Evolutionary conservation across 2,113 vertebrate species (phyloP), one percentile per base, ranked within the genome.

Genomic region (Cettia cetti): DNA sequence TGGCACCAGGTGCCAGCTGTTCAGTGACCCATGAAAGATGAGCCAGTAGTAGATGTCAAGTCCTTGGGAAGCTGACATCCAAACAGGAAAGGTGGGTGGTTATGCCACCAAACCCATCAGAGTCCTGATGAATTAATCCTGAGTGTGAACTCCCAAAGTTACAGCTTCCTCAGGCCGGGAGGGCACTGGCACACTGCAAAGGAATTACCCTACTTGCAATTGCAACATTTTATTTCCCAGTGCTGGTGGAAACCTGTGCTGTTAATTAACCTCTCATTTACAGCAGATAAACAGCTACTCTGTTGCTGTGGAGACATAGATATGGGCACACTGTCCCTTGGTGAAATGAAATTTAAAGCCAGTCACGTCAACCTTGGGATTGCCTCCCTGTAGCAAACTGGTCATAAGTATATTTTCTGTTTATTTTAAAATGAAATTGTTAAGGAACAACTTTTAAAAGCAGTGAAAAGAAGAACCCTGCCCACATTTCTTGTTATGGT

Each of bases 241-340:
- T 3, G 33, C 47, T 56, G 20, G 7, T 54, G 53, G 33, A 54
- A 91, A 91, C 11, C 27, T 18, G 33, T 9, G 33, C 16, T 40
- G 30, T 35, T 84, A 70, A 65, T 69, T 81, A 70, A 22, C 4
- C 1, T 23, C 33, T 71, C 39, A 14, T 84, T 81, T 74, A 42
- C 31, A 71, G 60, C 42, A 68, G 52, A 57, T 50, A 26, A 86
- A 59, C 20, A 17, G 39, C 57, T 81, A 13, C 21, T 70, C 64
- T 45, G 35, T 28, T 71, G 27, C 27, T 71, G 33, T 54, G 64
- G 45, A 33, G 47, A 45, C 19, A 22, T 1, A 35, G 54, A 11
- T 33, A 33, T 0, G 1, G 35, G 10, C 5, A 19, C 11, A 10
- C 12, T 2, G 15, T 20, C 60, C 24, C n/a, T 24, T 22, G 28